Evolutionary conservation across 1,140 invertebrate genomes (phyloP).

Genomic region (Hylyphantes graminicola): DNA sequence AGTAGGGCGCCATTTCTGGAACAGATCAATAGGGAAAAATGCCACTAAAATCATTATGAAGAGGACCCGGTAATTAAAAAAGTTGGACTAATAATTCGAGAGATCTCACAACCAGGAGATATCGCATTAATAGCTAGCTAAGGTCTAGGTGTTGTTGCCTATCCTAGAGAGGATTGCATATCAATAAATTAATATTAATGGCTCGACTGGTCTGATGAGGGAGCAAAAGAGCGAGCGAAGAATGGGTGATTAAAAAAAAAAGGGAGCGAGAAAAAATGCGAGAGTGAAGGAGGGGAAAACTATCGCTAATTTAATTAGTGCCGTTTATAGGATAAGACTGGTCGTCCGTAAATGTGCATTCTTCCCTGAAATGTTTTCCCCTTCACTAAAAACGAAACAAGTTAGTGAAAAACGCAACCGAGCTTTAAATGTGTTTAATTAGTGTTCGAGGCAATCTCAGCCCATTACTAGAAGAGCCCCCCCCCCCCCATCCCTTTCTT

Average conservation of each 20-base stretch:
- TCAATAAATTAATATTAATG: slow-evolving; percentile 61
- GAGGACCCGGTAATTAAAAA: slow-evolving; percentile 51
- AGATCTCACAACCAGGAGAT: slow-evolving; percentile 31
- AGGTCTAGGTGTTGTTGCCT: slow-evolving; percentile 44
- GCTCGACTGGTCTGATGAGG: slow-evolving; percentile 56
- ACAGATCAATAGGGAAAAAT: slow-evolving; percentile 47
- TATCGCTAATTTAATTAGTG: slow-evolving; percentile 62
- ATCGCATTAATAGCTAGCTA: slow-evolving; percentile 46
- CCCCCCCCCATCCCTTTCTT: slow-evolving; percentile 25
- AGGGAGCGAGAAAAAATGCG: slow-evolving; percentile 37
- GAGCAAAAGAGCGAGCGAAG: slow-evolving; percentile 50
- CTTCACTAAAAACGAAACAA: slow-evolving; percentile 62
- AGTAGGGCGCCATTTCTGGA: background rate
- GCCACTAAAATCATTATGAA: slow-evolving; percentile 37
- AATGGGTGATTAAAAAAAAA: slow-evolving; percentile 47
- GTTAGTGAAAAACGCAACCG: slow-evolving; percentile 61
- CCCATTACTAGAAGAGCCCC: slow-evolving; percentile 57
- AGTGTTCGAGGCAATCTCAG: slow-evolving; percentile 61
- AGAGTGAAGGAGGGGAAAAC: slow-evolving; percentile 56
- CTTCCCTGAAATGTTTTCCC: slow-evolving; percentile 61
- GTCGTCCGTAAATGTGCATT: slow-evolving; percentile 60
- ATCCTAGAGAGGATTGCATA: slow-evolving; percentile 40
- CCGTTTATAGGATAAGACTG: slow-evolving; percentile 61
- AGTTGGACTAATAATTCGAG: slow-evolving; percentile 18
- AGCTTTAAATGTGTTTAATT: slow-evolving; percentile 62